phyloP scores from a whole-genome alignment of 2,888 invertebrate genomes.

The Notodonta dromedarius region DNA sequence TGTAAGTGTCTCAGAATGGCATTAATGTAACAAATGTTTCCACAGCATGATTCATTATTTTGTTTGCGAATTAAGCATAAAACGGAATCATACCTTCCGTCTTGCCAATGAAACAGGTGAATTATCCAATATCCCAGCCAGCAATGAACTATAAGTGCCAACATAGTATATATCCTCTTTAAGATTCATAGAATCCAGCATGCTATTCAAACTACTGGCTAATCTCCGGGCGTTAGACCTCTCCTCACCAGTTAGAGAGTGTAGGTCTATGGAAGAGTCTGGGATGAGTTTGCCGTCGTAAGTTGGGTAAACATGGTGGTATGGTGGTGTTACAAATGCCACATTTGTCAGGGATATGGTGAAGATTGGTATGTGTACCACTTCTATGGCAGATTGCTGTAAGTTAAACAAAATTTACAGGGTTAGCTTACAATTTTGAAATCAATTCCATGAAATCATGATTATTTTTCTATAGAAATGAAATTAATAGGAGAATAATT shows the following conservation, averaged over 20 bases:
- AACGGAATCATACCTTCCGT: constrained; percentile 75
- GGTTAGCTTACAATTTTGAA: too few species aligned
- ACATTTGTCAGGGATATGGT: constrained; percentile 82
- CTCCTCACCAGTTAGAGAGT: constrained; percentile 64
- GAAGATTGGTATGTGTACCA: constrained; percentile 86
- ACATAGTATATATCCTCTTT: constrained; percentile 87
- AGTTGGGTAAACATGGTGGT: constrained; percentile 82
- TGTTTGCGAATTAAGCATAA: background rate
- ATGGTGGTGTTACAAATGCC: constrained; percentile 86
- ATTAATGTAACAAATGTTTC: too few species aligned
- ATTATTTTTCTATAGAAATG: too few species aligned
- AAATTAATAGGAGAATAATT: too few species aligned
- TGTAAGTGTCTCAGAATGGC: too few species aligned
- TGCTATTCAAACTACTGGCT: constrained; percentile 78
- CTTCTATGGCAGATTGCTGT: constrained; percentile 85
- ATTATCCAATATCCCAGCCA: constrained; percentile 85
- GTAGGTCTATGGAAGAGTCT: constrained; percentile 65
- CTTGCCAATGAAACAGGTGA: constrained; percentile 80
- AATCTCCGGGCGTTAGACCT: constrained; percentile 72
- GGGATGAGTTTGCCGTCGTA: constrained; percentile 65
- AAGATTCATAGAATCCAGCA: constrained; percentile 84
- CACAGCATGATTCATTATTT: too few species aligned
- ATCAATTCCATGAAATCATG: too few species aligned
- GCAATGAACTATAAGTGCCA: constrained; percentile 85
- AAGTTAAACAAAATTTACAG: background rate